These are phyloP conservation scores for Silurus glanis DNA, from an alignment of 2,113 vertebrate genomes.

Conservation along the genomic window DNA sequence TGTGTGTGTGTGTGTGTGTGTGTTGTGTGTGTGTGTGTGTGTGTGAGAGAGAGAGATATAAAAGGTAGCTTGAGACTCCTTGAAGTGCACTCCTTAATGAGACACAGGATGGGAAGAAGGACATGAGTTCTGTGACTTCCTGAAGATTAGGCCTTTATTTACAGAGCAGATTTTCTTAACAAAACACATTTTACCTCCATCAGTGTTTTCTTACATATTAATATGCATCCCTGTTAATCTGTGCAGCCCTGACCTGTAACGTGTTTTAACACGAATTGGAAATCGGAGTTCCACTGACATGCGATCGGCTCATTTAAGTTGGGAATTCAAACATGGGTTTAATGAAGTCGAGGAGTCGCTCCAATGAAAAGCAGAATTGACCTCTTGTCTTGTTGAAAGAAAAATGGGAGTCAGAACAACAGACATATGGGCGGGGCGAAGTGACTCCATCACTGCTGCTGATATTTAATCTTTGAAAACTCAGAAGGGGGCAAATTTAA, in stretches of 20 bases:
- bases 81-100: background rate
- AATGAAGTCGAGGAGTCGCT: background rate
- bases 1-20: background rate
- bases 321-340: constrained; percentile 29
- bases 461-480: constrained; percentile 58
- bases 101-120: constrained; percentile 30
- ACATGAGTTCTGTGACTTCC: constrained; percentile 67
- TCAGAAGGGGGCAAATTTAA: constrained; percentile 41
- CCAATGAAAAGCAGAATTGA: background rate
- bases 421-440: constrained; percentile 35
- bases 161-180: constrained; percentile 60
- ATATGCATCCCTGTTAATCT: constrained; percentile 33
- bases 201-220: constrained; percentile 54
- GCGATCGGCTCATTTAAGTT: background rate
- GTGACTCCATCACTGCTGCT: constrained; percentile 25
- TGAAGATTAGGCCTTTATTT: constrained; percentile 71
- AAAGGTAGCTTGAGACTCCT: constrained; percentile 30
- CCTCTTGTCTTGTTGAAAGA: constrained; percentile 6
- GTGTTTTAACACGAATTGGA: constrained; percentile 18
- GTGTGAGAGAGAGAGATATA: background rate
- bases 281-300: constrained; percentile 13
- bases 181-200: constrained; percentile 63
- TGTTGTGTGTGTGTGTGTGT: background rate
- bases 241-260: constrained; percentile 26
- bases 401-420: constrained; percentile 5